Evolutionary conservation across 2,113 vertebrate species (phyloP).

Genomic region (Engraulis encrasicolus): DNA sequence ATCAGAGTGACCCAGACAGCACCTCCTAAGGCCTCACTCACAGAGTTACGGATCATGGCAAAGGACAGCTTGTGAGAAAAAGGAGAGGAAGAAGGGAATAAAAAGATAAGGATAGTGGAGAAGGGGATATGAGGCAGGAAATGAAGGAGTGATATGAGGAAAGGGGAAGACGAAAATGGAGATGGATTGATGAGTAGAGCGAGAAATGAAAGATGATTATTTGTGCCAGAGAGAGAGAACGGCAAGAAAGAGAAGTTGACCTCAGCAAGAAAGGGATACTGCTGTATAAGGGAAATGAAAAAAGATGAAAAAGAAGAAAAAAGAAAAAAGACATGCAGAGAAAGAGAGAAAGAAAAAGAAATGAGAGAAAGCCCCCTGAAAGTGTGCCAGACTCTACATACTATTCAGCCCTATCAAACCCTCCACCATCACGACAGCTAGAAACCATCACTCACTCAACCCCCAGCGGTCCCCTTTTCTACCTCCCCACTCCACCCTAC

Average conservation of each 20-base stretch:
- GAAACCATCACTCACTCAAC: constrained; percentile 47
- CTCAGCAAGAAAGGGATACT: neutral
- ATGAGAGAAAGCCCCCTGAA: neutral
- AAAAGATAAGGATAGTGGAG: neutral
- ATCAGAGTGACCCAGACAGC: neutral
- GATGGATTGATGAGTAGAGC: neutral
- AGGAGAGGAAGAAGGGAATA: neutral
- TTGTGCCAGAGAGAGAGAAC: neutral
- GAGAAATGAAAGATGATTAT: neutral
- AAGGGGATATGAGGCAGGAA: neutral
- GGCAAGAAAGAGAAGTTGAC: neutral
- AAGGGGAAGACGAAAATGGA: neutral
- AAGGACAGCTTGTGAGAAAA: neutral
- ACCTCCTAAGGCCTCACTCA: constrained; percentile 23
- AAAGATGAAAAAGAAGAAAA: neutral
- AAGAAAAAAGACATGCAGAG: neutral
- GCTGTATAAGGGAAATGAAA: neutral
- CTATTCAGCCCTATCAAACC: neutral
- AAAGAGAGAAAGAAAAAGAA: neutral
- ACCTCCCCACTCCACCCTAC: neutral
- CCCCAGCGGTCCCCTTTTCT: too few relatives aligned
- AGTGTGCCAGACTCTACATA: neutral
- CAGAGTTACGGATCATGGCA: neutral
- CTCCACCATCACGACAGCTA: neutral
- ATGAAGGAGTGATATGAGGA: neutral